Evolutionary conservation across 2,113 vertebrate species (phyloP).

Genomic region (Platycercus adscitus): DNA sequence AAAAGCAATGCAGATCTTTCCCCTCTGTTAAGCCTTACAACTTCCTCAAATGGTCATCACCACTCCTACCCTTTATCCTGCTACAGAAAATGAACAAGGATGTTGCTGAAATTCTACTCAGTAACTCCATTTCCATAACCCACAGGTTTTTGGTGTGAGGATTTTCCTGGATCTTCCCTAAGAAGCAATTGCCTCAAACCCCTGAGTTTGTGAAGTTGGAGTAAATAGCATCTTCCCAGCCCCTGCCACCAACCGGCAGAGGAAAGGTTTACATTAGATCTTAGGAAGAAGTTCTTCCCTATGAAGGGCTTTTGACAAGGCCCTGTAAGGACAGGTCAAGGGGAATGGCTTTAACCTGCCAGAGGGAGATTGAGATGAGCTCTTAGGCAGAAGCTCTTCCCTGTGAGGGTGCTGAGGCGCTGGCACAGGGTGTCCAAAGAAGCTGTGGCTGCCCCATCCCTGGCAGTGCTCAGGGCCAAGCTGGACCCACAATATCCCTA

Average conservation of each 20-base stretch:
- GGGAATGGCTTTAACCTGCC: not conserved
- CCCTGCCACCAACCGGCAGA: too few species aligned
- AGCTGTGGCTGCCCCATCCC: not conserved
- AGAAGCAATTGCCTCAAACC: not conserved
- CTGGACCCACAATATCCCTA: not conserved
- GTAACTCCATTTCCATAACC: not conserved
- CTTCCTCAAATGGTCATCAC: not conserved
- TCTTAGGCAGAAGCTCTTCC: not conserved
- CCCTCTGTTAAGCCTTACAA: not conserved
- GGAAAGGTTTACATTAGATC: not conserved
- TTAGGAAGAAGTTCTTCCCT: not conserved
- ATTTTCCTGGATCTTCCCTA: not conserved
- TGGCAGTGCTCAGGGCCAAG: not conserved
- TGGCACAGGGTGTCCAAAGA: not conserved
- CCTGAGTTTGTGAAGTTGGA: not conserved
- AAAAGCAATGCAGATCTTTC: not conserved
- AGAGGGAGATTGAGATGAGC: accelerated
- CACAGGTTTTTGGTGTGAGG: not conserved
- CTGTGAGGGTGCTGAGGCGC: not conserved
- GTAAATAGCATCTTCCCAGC: not conserved
- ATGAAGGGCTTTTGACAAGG: not conserved
- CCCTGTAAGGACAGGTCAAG: not conserved
- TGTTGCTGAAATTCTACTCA: not conserved
- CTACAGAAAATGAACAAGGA: not conserved
- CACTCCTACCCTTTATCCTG: not conserved